Evolutionary conservation across 2,113 vertebrate genomes (phyloP), one percentile per base, ranked within the genome.

Genomic region (Piprites chloris): DNA sequence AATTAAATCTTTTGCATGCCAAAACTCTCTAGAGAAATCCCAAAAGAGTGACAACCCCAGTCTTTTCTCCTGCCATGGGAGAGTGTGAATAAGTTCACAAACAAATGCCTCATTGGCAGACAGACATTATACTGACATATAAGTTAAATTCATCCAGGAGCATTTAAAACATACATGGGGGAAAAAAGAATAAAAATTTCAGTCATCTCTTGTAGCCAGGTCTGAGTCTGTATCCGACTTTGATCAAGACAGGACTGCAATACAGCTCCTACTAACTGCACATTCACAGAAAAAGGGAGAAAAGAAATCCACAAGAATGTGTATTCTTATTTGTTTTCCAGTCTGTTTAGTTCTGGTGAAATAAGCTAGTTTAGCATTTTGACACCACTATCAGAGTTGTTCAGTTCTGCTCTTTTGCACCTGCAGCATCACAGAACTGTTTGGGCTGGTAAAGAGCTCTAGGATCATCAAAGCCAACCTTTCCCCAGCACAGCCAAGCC

Each of bases 1-100:
- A 88, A 97, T 96, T 94, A 92, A 76, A 75, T 72, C 75, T 71
- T 39, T 71, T 95, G 67, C 58, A 37, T 66, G 33, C 78, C 81
- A 76, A 59, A 91, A 79, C 27, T 63, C 95, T 20, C 87, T 11
- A 50, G 85, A 47, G 94, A 84, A 96, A 72, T 16, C 59, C 88
- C 5, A 0, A 56, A 68, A 44, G 27, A 90, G 84, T n/a, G 92
- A 89, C 72, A 89, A 61, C 41, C 47, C 72, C 81, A 41, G 59
- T 37, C 75, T 81, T 61, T 93, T 44, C 88, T 88, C 77, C 72
- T n/a, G 7, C 74, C 56, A 79, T 13, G 49, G 75, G 78, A 93
- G 79, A 82, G 53, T 22, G 80, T 26, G 52, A 90, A 32, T 50
- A 87, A 82, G 76, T 49, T 91, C 76, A 63, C 27, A 75, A 85